phyloP scores from a whole-genome alignment of 2,113 vertebrate species.

The Centropus bengalensis region DNA sequence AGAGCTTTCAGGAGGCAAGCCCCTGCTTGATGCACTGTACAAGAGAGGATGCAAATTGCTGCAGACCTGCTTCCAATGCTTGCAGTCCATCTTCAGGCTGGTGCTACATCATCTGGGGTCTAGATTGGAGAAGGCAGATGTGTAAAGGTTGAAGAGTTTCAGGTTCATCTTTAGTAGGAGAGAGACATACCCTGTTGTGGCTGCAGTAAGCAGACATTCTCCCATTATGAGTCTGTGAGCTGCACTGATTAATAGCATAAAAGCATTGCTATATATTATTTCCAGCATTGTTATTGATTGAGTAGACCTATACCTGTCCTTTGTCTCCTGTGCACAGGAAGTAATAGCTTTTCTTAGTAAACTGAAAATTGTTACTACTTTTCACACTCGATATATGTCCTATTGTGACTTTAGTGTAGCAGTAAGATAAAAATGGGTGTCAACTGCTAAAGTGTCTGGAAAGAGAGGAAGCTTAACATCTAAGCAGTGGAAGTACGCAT shows the following conservation, averaged over 20 bases:
- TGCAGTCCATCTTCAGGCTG: background rate
- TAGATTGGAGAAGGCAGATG: background rate
- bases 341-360: background rate
- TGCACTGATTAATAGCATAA: background rate
- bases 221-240: background rate
- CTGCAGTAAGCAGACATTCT: background rate
- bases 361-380: background rate
- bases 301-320: background rate
- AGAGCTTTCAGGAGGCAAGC: background rate
- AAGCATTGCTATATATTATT: background rate
- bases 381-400: background rate
- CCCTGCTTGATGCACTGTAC: too few relatives aligned
- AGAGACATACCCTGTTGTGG: background rate
- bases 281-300: background rate
- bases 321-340: background rate
- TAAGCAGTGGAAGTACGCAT: background rate
- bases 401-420: background rate
- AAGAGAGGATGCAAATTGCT: background rate
- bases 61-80: background rate
- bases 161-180: background rate
- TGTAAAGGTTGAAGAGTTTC: background rate
- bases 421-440: background rate
- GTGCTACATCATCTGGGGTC: background rate
- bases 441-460: background rate
- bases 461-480: background rate